A percentile compares a stretch with the other conserved stretches of the same genome.
Evolutionary conservation across 2,113 vertebrate species (phyloP).

Genomic region (Isichthys henryi): DNA sequence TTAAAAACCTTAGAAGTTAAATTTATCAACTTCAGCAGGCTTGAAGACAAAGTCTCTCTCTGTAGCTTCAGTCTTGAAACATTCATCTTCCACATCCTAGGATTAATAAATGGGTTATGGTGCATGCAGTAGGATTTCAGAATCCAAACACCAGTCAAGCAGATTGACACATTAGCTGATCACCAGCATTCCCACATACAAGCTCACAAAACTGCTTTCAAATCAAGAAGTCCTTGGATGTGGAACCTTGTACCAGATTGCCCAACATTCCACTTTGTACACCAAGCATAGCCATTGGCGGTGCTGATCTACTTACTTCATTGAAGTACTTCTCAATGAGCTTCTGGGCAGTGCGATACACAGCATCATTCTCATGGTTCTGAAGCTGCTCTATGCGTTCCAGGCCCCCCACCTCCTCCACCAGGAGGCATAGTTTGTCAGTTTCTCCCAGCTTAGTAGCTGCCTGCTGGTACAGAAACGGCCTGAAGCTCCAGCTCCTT

Average conservation of each 20-base stretch:
- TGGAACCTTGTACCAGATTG: background rate
- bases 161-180: background rate
- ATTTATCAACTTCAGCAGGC: slow-evolving; percentile 41
- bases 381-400: slow-evolving; percentile 77
- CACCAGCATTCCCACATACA: background rate
- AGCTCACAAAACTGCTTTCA: background rate
- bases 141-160: too few relatives aligned
- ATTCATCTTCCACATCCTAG: slow-evolving; percentile 34
- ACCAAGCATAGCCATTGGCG: background rate
- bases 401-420: slow-evolving; percentile 74
- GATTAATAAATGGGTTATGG: background rate
- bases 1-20: slow-evolving; percentile 48
- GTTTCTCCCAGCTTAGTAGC: slow-evolving; percentile 69
- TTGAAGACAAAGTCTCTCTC: slow-evolving; percentile 43
- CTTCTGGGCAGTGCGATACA: slow-evolving; percentile 64
- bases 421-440: slow-evolving; percentile 64
- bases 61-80: slow-evolving; percentile 35
- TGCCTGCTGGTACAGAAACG: slow-evolving; percentile 49
- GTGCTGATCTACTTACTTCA: slow-evolving; percentile 54
- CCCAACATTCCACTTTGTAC: too few relatives aligned
- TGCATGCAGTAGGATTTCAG: too few relatives aligned
- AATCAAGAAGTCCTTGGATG: background rate
- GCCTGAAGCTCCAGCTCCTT: background rate
- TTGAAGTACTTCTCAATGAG: slow-evolving; percentile 76
- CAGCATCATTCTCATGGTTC: slow-evolving; percentile 66